phyloP scores from a whole-genome alignment of 1,140 invertebrate species.

The Trachymyrmex cornetzi region DNA sequence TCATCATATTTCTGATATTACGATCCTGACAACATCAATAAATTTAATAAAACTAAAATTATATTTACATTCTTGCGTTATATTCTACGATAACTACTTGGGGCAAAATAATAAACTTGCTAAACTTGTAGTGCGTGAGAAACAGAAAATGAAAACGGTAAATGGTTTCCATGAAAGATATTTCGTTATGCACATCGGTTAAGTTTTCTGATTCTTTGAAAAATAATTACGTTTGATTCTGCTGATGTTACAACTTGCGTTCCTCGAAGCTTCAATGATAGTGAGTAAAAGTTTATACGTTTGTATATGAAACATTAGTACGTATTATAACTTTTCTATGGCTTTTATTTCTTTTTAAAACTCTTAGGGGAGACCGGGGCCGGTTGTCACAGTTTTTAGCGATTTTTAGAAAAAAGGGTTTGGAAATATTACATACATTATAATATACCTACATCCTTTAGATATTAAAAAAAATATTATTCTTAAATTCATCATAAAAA shows the following conservation, averaged over 20 bases:
- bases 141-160: not conserved
- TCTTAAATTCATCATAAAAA: too few relatives aligned
- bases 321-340: not conserved
- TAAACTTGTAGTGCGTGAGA: conserved; percentile 1
- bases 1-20: not conserved
- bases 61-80: not conserved
- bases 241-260: not conserved
- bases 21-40: not conserved
- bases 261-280: not conserved
- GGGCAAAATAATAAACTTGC: not conserved
- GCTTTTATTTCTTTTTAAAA: not conserved
- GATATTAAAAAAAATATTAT: too few relatives aligned
- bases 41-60: not conserved
- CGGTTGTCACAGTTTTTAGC: too few relatives aligned
- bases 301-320: not conserved
- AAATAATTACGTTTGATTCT: not conserved
- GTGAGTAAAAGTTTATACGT: conserved; percentile 10
- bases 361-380: too few relatives aligned
- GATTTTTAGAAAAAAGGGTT: too few relatives aligned
- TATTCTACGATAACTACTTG: not conserved
- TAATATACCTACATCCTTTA: too few relatives aligned
- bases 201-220: conserved; percentile 23
- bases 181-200: not conserved
- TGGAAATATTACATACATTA: too few relatives aligned
- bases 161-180: not conserved